phyloP scores from a whole-genome alignment of 92 coral and sea anemone genomes.

The Epizoanthus scotinus region DNA sequence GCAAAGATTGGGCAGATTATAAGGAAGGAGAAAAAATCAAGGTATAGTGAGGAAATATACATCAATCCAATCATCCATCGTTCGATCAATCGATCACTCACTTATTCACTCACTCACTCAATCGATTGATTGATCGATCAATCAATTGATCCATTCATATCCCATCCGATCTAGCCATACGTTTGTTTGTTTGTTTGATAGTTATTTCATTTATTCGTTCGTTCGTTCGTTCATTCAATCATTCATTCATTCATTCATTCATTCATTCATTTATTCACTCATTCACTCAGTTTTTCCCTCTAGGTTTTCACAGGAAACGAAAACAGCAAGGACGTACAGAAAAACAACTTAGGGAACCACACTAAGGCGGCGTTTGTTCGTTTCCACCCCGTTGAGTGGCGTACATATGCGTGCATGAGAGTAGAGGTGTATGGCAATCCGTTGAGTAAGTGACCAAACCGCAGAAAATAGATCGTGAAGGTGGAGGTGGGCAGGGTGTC shows the following conservation, averaged over 20 bases:
- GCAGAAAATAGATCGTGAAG: too few relatives aligned
- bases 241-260: too few relatives aligned
- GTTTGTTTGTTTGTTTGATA: rapidly evolving
- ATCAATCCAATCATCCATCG: too few relatives aligned
- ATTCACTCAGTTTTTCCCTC: not conserved
- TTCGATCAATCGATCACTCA: too few relatives aligned
- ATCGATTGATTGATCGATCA: too few relatives aligned
- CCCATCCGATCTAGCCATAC: too few relatives aligned
- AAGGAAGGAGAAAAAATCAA: constrained; percentile 36
- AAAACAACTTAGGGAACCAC: constrained; percentile 35
- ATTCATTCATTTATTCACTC: too few relatives aligned
- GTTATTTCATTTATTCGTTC: too few relatives aligned
- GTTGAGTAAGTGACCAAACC: constrained; percentile 2
- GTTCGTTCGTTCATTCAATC: too few relatives aligned
- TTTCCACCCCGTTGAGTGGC: constrained; percentile 39
- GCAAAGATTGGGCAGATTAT: constrained; percentile 45
- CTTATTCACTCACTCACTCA: too few relatives aligned
- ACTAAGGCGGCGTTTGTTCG: constrained; percentile 46
- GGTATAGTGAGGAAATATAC: not conserved
- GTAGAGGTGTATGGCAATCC: constrained; percentile 55
- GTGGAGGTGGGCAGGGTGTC: too few relatives aligned
- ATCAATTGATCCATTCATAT: too few relatives aligned
- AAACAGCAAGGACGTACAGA: constrained; percentile 39
- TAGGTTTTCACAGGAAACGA: constrained; percentile 49
- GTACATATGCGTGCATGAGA: constrained; percentile 50